Evolutionary conservation across 2,113 vertebrate species (phyloP).

Genomic region (Gambusia affinis): DNA sequence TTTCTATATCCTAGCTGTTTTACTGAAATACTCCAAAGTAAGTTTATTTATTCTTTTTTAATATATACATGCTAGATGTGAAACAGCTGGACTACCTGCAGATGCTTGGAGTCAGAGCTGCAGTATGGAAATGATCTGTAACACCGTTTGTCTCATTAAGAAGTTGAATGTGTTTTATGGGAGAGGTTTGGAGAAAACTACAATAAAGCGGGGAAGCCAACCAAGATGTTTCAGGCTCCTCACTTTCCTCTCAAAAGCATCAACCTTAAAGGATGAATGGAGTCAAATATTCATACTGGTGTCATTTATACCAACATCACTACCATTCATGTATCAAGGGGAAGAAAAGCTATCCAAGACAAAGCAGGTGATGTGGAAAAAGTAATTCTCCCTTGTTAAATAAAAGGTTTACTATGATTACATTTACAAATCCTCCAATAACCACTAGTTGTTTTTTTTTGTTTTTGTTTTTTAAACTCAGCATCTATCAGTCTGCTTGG

Average conservation of each 20-base stretch:
- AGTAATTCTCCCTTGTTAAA: too few relatives aligned
- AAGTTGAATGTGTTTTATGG: not conserved
- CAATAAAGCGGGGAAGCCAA: not conserved
- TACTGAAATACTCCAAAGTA: slow-evolving; percentile 25
- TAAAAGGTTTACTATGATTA: too few relatives aligned
- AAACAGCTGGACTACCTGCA: not conserved
- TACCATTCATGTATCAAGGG: not conserved
- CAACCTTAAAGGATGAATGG: not conserved
- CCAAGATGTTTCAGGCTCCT: not conserved
- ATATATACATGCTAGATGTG: not conserved
- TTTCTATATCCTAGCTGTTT: slow-evolving; percentile 4
- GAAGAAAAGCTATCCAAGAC: not conserved
- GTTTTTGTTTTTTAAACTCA: too few relatives aligned
- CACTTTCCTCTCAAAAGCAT: not conserved
- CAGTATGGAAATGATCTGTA: not conserved
- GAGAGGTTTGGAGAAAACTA: not conserved
- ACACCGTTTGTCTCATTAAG: not conserved
- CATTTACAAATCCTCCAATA: too few relatives aligned
- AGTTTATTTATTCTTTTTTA: slow-evolving; percentile 28
- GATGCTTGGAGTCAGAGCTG: not conserved
- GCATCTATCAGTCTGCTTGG: too few relatives aligned
- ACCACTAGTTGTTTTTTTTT: too few relatives aligned
- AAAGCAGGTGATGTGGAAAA: not conserved
- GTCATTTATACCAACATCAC: not conserved
- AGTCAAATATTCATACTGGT: not conserved